A percentile compares a stretch with the other conserved stretches of the same genome.
phyloP scores from a whole-genome alignment of 2,888 invertebrate species.

The Rhagonycha fulva region DNA sequence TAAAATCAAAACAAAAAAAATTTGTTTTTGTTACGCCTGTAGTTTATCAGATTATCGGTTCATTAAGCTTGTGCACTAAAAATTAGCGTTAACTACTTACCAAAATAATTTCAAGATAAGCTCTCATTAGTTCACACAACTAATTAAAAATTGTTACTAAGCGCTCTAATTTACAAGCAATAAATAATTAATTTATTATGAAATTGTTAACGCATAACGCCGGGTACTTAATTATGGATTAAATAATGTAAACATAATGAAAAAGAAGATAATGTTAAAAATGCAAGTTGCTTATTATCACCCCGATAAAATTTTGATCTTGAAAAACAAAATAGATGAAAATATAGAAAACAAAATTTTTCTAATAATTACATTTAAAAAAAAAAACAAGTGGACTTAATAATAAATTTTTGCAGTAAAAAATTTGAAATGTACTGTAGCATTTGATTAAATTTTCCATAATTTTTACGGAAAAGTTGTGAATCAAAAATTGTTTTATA shows the following conservation, averaged over 20 bases:
- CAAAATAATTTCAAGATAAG: neutral
- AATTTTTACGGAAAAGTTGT: too few species aligned
- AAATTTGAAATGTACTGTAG: too few species aligned
- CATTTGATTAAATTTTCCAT: too few species aligned
- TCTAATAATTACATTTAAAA: neutral
- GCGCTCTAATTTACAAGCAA: neutral
- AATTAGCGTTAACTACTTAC: neutral
- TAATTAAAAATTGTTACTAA: neutral
- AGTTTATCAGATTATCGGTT: neutral
- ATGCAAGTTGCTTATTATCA: neutral
- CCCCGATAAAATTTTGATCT: neutral
- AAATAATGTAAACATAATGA: neutral
- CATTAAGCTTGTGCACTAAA: neutral
- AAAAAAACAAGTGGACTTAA: rapidly evolving
- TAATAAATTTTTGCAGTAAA: neutral
- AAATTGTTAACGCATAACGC: slow-evolving; percentile 1
- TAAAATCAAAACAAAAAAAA: too few species aligned
- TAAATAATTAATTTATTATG: neutral
- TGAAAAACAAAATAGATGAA: neutral
- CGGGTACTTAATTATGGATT: neutral
- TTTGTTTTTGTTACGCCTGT: neutral
- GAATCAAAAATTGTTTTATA: too few species aligned
- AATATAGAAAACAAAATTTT: too few species aligned
- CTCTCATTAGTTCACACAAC: neutral
- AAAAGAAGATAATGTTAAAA: neutral